Conservation (phyloP, 37 sponge, comb jelly and placozoan genomes). For the Beroe forskalii region DNA sequence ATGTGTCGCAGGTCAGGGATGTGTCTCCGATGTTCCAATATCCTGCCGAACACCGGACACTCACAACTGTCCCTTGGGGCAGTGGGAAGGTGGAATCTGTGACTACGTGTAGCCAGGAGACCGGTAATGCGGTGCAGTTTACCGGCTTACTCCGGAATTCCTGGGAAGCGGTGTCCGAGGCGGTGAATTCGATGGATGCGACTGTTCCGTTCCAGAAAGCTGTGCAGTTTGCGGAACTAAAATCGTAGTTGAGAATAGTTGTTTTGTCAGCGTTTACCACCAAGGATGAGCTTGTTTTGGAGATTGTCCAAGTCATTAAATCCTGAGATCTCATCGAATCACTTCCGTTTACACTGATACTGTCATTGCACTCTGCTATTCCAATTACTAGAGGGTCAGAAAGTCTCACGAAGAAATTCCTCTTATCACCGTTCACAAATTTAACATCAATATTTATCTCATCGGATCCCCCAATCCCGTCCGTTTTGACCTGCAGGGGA, state of each 20-base stretch:
- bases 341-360: not conserved
- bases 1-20: slow-evolving; percentile 23
- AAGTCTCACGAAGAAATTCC: not conserved
- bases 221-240: not conserved
- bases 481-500: slow-evolving; percentile 1
- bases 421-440: not conserved
- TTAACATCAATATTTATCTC: not conserved
- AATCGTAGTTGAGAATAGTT: not conserved
- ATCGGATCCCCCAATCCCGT: not conserved
- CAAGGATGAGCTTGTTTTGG: not conserved
- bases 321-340: not conserved
- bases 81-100: not conserved
- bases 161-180: slow-evolving; percentile 11
- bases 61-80: not conserved
- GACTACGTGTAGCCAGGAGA: not conserved
- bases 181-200: not conserved
- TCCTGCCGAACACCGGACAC: not conserved
- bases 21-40: slow-evolving; percentile 18
- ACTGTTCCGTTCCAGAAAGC: not conserved
- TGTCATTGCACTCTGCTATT: not conserved
- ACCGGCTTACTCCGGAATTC: not conserved
- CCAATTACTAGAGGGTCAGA: not conserved
- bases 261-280: not conserved
- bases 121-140: slow-evolving; percentile 8
- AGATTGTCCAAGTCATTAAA: not conserved